Conservation (phyloP, 2,113 vertebrate genomes). For the Myiagra hebetior region DNA sequence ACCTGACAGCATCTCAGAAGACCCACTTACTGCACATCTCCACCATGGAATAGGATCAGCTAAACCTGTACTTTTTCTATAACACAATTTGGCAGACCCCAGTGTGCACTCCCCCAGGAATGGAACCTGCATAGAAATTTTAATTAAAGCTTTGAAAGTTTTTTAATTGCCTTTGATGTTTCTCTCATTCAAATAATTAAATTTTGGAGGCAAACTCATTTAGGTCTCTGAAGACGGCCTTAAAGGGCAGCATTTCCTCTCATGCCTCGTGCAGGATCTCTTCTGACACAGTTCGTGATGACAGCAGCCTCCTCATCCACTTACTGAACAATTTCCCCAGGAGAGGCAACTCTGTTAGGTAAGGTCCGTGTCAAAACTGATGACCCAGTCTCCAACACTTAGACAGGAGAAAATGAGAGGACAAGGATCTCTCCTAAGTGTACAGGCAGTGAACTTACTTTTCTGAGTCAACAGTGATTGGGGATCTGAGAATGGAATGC, state of each 20-base stretch:
- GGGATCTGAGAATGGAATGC: background rate
- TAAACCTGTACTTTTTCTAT: background rate
- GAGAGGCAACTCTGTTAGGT: background rate
- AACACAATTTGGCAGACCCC: background rate
- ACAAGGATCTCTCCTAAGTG: background rate
- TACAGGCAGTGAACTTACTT: background rate
- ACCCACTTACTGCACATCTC: background rate
- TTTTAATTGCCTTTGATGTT: background rate
- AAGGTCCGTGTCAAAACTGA: background rate
- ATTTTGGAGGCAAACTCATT: background rate
- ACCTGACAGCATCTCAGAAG: background rate
- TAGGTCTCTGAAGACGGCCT: background rate
- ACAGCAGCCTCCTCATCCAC: background rate
- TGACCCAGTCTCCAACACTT: background rate
- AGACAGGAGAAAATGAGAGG: background rate
- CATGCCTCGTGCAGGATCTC: background rate
- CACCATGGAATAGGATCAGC: background rate
- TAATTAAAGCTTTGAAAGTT: background rate
- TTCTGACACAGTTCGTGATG: background rate
- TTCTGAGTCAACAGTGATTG: background rate
- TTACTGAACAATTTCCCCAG: fast-evolving
- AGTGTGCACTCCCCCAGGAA: background rate
- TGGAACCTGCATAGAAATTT: background rate
- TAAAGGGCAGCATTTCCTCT: background rate
- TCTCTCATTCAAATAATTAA: background rate